Evolutionary conservation across 2,113 vertebrate genomes (phyloP).

Genomic region (Scolopax mira): DNA sequence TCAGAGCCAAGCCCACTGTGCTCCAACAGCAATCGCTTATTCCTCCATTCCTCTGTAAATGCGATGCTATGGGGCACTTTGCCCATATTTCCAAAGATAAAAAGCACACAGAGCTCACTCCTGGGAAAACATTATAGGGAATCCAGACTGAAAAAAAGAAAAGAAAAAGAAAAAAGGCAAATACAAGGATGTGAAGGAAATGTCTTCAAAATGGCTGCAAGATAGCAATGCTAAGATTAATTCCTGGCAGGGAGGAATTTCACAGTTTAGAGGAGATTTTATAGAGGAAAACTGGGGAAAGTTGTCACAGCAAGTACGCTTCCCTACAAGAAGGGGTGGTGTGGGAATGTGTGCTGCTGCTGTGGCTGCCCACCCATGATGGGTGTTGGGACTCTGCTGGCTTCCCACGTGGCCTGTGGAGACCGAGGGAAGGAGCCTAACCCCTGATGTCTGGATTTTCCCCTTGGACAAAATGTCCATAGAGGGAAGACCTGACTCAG

Average conservation of each 20-base stretch:
- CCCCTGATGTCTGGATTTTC: neutral
- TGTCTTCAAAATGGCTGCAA: neutral
- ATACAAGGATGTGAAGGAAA: neutral
- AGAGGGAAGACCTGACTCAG: neutral
- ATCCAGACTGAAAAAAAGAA: neutral
- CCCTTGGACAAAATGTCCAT: neutral
- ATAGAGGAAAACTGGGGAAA: neutral
- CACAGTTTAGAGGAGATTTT: neutral
- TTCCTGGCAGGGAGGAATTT: neutral
- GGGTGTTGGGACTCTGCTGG: neutral
- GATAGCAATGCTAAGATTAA: neutral
- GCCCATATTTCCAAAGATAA: neutral
- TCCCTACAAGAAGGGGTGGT: neutral
- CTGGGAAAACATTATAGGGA: neutral
- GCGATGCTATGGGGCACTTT: neutral
- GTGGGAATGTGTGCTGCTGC: neutral
- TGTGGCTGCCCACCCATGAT: neutral
- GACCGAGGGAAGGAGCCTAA: neutral
- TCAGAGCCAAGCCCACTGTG: neutral
- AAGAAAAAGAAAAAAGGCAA: too few relatives aligned
- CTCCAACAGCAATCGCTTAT: neutral
- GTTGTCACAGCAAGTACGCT: fast-evolving
- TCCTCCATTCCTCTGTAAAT: neutral
- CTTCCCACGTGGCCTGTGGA: fast-evolving
- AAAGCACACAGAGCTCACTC: neutral